A percentile compares a stretch with the other conserved stretches of the same genome.
Conservation (phyloP, 2,888 invertebrate genomes). For the Lochmaea crataegi region DNA sequence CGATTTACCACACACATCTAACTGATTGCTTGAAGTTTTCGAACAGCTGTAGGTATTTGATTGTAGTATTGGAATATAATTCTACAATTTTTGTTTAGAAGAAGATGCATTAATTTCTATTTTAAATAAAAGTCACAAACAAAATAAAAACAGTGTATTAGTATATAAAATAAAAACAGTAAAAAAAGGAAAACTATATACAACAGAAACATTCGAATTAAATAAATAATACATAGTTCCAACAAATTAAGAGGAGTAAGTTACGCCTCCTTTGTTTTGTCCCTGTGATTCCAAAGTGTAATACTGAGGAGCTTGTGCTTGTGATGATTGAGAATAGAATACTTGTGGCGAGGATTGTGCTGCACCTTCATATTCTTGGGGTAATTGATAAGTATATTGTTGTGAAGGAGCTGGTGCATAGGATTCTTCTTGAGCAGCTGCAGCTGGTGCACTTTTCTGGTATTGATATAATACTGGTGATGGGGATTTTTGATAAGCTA, state of each 20-base stretch:
- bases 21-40: no score
- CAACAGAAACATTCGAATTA: constrained; percentile 42
- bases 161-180: constrained; percentile 13
- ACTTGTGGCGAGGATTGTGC: constrained; percentile 45
- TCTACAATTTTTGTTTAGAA: no score
- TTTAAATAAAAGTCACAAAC: constrained; percentile 1
- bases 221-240: constrained; percentile 33
- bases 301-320: constrained; percentile 46
- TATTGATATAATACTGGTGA: constrained; percentile 31
- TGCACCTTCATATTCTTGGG: constrained; percentile 30
- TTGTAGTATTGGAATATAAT: no score
- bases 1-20: no score
- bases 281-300: constrained; percentile 47
- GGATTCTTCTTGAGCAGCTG: constrained; percentile 19
- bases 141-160: constrained; percentile 26
- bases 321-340: constrained; percentile 41
- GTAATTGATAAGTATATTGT: constrained; percentile 35
- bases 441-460: constrained; percentile 11
- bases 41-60: no score
- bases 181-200: constrained; percentile 41
- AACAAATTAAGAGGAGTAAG: constrained; percentile 44
- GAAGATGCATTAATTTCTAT: neutral
- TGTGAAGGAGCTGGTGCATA: constrained; percentile 34
- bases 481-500: constrained; percentile 14
- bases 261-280: constrained; percentile 45